Base-by-base conservation (phyloP, 23 tunicate species). In the Trididemnum miniatum region DNA sequence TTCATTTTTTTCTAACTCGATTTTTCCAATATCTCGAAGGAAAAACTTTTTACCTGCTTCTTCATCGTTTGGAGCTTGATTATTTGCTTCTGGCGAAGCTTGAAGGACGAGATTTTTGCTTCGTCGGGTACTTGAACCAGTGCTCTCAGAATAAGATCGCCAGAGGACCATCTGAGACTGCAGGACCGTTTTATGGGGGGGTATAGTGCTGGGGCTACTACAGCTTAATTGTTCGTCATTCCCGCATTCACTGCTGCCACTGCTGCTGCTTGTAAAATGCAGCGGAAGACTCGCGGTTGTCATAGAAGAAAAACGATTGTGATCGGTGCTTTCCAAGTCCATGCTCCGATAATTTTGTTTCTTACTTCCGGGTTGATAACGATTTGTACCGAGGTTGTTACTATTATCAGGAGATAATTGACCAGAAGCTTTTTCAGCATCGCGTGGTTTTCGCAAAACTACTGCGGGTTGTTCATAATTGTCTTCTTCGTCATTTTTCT, bases 251-350 rank as follows among this genome's bases (percentile, higher is more conserved):
- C 82, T 66, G n/a, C 75, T 67, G 75, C 75, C 3, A 33, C 91
- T 87, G 75, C 85, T 62, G 38, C 91, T 87, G 65, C 85, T 62
- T 1, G 91, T 87, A 29, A 87, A 71, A 0, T 57, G 34, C 2
- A 87, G 81, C 0, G 85, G 91, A 0, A 87, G 50, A 67, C 91
- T 87, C 9, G 71, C 85, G 44, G 86, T 87, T 20, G 91, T 88
- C 18, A 88, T 23, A 67, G 62, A 12, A 2, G 75, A 67, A 31
- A 67, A 32, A 7, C 66, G 82, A 2, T 57, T 33, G 31, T 24
- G 22, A n/a, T 77, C 38, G 12, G 39, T 31, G 9, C 1, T 54
- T 77, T 77, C 66, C 4, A 54, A 25, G 9, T 52, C 82, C 20
- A 54, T 2, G 25, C 66, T 77, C 5, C 66, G 67, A 29, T 54